A percentile compares a stretch with the other conserved stretches of the same genome.
These are phyloP conservation scores for Papilio aristodemus DNA, from an alignment of 1,140 invertebrate species.

Conservation along the genomic window DNA sequence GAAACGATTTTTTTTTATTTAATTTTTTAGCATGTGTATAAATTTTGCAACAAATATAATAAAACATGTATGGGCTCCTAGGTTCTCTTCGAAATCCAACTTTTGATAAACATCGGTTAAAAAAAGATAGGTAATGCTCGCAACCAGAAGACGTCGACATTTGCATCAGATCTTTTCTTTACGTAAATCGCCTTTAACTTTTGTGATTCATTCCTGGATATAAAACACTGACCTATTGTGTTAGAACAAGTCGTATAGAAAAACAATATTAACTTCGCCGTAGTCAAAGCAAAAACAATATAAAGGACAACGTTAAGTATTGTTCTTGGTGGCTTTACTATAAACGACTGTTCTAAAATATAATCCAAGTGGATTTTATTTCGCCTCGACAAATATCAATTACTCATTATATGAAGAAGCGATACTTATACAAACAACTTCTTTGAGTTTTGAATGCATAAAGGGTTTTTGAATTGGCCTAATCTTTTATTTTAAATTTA, in stretches of 20 bases:
- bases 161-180: background rate
- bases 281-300: conserved; percentile 3
- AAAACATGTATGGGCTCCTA: too few relatives aligned
- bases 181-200: background rate
- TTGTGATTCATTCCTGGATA: background rate
- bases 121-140: too few relatives aligned
- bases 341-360: background rate
- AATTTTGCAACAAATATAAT: too few relatives aligned
- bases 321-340: background rate
- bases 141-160: too few relatives aligned
- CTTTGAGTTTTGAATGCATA: background rate
- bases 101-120: too few relatives aligned
- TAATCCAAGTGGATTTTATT: background rate
- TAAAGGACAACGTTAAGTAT: conserved; percentile 2
- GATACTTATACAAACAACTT: background rate
- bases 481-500: background rate
- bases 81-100: too few relatives aligned
- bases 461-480: too few relatives aligned
- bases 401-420: background rate
- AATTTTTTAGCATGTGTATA: too few relatives aligned
- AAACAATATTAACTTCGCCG: conserved; percentile 2
- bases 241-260: background rate
- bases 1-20: too few relatives aligned
- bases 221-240: background rate
- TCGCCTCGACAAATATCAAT: background rate